These are phyloP conservation scores for Oeneis ivallda DNA, from an alignment of 2,888 invertebrate genomes.

Conservation along the genomic window DNA sequence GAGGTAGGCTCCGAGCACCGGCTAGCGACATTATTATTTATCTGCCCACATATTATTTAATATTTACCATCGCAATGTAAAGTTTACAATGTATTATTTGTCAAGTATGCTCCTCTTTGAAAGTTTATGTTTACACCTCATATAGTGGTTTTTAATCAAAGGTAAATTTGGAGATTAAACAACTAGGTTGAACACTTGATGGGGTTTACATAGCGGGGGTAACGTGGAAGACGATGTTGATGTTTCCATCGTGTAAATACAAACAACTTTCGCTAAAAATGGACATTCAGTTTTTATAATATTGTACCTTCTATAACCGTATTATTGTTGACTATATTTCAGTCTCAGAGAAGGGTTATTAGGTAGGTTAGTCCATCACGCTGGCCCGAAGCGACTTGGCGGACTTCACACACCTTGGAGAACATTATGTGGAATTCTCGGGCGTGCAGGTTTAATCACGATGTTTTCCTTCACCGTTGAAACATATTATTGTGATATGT, in stretches of 20 bases:
- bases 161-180: constrained; percentile 73
- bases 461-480: too few relatives aligned
- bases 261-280: constrained; percentile 4
- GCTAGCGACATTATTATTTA: constrained; percentile 77
- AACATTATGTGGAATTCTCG: too few relatives aligned
- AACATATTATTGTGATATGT: too few relatives aligned
- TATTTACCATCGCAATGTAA: constrained; percentile 77
- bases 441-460: too few relatives aligned
- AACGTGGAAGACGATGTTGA: constrained; percentile 3
- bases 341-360: too few relatives aligned
- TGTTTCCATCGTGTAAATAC: constrained; percentile 3
- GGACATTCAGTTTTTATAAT: neutral
- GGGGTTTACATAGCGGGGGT: constrained; percentile 30
- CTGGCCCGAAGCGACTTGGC: too few relatives aligned
- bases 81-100: constrained; percentile 81
- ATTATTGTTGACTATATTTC: neutral
- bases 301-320: too few relatives aligned
- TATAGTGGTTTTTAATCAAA: constrained; percentile 74
- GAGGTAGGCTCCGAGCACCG: constrained; percentile 61
- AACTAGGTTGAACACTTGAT: constrained; percentile 39
- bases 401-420: too few relatives aligned
- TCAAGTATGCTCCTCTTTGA: constrained; percentile 77
- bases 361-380: too few relatives aligned
- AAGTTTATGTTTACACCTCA: constrained; percentile 71
- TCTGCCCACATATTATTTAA: constrained; percentile 77